Evolutionary conservation across 1,140 invertebrate species (phyloP).

Genomic region (Drosophila albomicans): DNA sequence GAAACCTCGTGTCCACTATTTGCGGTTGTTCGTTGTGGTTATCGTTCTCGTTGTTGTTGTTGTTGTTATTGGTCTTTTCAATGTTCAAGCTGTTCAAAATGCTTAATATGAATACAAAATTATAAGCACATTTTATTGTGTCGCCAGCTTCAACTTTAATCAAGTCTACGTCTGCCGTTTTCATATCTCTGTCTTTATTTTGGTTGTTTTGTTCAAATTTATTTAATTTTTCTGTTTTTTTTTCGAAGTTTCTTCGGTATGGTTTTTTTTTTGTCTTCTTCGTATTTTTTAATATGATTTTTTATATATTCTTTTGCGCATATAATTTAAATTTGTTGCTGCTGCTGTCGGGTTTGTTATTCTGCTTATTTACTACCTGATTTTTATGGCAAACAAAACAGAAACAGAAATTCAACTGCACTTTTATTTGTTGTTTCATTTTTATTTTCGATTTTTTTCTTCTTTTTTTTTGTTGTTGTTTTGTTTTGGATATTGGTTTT

Average conservation of each 20-base stretch:
- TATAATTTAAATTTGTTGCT: constrained; percentile 60
- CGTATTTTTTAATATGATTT: constrained; percentile 45
- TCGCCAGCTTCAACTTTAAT: constrained; percentile 63
- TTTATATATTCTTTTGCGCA: constrained; percentile 69
- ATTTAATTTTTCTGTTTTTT: background rate
- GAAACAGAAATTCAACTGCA: constrained; percentile 34
- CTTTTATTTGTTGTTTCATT: constrained; percentile 9
- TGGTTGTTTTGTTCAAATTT: background rate
- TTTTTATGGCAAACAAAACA: constrained; percentile 61
- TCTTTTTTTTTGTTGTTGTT: background rate
- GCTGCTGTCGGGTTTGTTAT: constrained; percentile 28
- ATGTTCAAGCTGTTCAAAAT: constrained; percentile 45
- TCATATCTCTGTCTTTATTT: constrained; percentile 22
- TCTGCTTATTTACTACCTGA: constrained; percentile 56
- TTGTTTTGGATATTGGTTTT: constrained; percentile 11
- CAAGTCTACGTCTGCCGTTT: constrained; percentile 48
- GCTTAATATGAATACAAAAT: constrained; percentile 65
- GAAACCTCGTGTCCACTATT: constrained; percentile 34
- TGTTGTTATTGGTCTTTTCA: constrained; percentile 37
- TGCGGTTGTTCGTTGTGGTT: constrained; percentile 19
- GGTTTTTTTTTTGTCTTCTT: background rate
- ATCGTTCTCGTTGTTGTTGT: background rate
- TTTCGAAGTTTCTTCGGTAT: constrained; percentile 10
- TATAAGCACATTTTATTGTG: constrained; percentile 69
- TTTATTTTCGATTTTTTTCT: constrained; percentile 2